Evolutionary conservation across 2,113 vertebrate species (phyloP).

Genomic region (Ardeotis arabs): DNA sequence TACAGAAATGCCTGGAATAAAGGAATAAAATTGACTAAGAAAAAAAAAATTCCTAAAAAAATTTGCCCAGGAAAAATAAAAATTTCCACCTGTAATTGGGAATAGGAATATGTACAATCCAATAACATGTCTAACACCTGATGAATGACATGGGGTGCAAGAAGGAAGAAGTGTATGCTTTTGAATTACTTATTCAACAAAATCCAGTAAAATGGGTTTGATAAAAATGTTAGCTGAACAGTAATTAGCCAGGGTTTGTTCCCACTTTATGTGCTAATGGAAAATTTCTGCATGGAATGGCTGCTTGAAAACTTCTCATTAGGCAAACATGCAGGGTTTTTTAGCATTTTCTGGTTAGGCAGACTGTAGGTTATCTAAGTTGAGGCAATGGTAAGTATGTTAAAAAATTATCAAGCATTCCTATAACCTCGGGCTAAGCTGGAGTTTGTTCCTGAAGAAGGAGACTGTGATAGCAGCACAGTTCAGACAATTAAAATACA

Average conservation of each 20-base stretch:
- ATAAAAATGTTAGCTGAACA: neutral
- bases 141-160: neutral
- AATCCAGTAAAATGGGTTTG: neutral
- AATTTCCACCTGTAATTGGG: neutral
- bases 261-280: neutral
- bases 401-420: slow-evolving; percentile 35
- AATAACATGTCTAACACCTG: neutral
- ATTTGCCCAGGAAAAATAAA: neutral
- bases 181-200: neutral
- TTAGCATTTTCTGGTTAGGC: slow-evolving; percentile 2
- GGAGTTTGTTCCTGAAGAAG: neutral
- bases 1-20: neutral
- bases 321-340: neutral
- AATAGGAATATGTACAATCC: neutral
- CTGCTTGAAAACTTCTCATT: slow-evolving; percentile 41
- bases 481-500: slow-evolving; percentile 16
- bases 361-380: slow-evolving; percentile 13
- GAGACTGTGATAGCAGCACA: neutral
- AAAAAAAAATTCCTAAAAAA: neutral
- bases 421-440: slow-evolving; percentile 16
- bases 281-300: slow-evolving; percentile 10
- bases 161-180: neutral
- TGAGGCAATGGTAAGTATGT: neutral
- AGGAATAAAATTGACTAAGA: neutral
- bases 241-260: neutral